These are phyloP conservation scores for Candidula unifasciata DNA, from an alignment of 2,888 invertebrate genomes.

Conservation along the genomic window DNA sequence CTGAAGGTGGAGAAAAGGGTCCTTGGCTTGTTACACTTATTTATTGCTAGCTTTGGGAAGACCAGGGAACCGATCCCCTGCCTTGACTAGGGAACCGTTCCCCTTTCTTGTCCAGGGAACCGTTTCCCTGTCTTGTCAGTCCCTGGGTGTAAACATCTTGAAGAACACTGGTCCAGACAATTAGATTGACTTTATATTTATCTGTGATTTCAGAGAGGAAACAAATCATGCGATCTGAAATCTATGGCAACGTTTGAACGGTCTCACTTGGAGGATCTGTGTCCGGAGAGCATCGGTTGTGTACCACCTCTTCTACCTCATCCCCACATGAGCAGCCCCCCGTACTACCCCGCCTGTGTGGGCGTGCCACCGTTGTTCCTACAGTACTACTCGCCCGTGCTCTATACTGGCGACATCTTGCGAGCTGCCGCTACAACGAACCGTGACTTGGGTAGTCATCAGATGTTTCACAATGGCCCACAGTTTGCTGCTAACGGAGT, in stretches of 20 bases:
- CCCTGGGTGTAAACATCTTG: no score
- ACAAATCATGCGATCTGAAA: not conserved
- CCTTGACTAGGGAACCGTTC: no score
- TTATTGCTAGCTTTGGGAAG: no score
- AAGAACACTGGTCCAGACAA: no score
- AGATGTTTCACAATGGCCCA: not conserved
- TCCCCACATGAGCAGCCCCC: not conserved
- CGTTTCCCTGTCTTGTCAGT: no score
- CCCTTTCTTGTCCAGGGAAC: no score
- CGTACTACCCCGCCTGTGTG: slow-evolving; percentile 35
- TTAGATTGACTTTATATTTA: no score
- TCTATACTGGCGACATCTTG: slow-evolving; percentile 14
- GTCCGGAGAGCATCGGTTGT: not conserved
- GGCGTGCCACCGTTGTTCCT: slow-evolving; percentile 51
- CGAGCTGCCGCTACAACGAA: not conserved
- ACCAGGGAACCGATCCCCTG: no score
- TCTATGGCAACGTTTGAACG: not conserved
- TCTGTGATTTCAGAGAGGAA: not conserved
- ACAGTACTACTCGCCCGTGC: slow-evolving; percentile 47
- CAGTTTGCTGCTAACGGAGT: not conserved
- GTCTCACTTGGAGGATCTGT: not conserved
- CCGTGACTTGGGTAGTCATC: not conserved
- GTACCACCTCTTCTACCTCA: not conserved
- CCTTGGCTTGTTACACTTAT: no score
- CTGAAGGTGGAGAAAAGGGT: no score